Evolutionary conservation across 2,113 vertebrate genomes (phyloP), one percentile per base, ranked within the genome.

Genomic region (Aphyosemion australe): DNA sequence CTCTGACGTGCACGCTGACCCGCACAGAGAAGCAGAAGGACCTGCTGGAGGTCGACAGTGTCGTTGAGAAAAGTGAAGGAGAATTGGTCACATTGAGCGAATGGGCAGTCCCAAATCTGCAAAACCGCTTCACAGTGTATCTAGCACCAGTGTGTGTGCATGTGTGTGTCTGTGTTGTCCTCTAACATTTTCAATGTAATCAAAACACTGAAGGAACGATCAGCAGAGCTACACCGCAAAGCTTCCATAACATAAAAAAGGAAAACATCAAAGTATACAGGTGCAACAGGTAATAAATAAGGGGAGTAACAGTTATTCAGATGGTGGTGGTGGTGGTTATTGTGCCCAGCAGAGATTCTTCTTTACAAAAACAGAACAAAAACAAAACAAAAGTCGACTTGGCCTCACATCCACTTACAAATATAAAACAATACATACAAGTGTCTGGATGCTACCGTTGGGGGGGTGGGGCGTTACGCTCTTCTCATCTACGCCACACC

Each of bases 341-440:
- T 97, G 95, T 96, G 95, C 95, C 97, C 96, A 94, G 95, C 92
- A 93, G 93, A 94, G 94, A 80, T 94, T 93, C 85, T 88, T 91
- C 84, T 88, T 83, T 87, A 85, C 68, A 87, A 90, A 90, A 94
- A 95, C 92, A 94, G 94, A 79, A 74, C 13, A 32, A 78, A 82
- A 8, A 71, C 92, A 93, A 93, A 93, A 95, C 93, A 93, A 95
- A 94, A 68, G 91, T 94, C 87, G 87, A 95, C 94, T 97, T 94
- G 94, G 95, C 94, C 94, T 94, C 95, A 98, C 95, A 95, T 96
- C 96, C 94, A 98, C 94, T 89, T 97, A 96, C 94, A 95, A 96
- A 95, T 98, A 98, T 94, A 98, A 99, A 98, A 98, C 95, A 96
- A 97, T 95, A 98, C 95, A 93, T 95, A 98, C 95, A 97, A 95